Conservation (phyloP, 2,888 invertebrate species). For the Miltochrista miniata region DNA sequence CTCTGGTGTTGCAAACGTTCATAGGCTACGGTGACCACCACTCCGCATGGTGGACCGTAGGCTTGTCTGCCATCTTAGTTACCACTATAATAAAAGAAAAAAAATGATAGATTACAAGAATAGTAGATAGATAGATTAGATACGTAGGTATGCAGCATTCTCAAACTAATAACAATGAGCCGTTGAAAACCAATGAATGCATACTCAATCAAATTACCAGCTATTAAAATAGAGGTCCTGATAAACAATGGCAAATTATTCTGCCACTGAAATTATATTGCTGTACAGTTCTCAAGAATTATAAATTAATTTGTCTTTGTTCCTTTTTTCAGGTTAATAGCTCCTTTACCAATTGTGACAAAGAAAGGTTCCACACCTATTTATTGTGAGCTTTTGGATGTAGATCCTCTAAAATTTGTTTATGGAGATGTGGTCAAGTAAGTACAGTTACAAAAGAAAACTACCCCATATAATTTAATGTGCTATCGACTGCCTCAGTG, state of each 20-base stretch:
- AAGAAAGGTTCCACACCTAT: slow-evolving; percentile 79
- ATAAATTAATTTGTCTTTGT: slow-evolving; percentile 5
- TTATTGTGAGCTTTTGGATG: slow-evolving; percentile 79
- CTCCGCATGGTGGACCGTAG: no score
- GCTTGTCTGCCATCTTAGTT: no score
- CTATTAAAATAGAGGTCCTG: neutral
- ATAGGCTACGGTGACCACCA: no score
- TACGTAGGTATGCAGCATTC: no score
- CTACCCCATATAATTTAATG: no score
- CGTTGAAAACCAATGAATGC: neutral
- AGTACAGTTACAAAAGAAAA: slow-evolving; percentile 4
- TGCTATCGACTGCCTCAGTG: no score
- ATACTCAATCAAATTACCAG: neutral
- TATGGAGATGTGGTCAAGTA: slow-evolving; percentile 78
- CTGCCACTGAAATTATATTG: neutral
- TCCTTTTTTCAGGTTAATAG: slow-evolving; percentile 50
- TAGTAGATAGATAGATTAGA: no score
- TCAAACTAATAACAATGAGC: neutral
- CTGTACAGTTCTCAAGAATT: slow-evolving; percentile 41
- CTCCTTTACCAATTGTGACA: slow-evolving; percentile 46
- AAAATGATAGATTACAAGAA: no score
- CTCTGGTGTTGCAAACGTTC: no score
- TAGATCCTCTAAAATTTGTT: slow-evolving; percentile 82
- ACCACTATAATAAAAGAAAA: no score
- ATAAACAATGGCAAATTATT: slow-evolving; percentile 1